Conservation (phyloP, 2,888 invertebrate species). For the Cataglyphis rosenhaueri region DNA sequence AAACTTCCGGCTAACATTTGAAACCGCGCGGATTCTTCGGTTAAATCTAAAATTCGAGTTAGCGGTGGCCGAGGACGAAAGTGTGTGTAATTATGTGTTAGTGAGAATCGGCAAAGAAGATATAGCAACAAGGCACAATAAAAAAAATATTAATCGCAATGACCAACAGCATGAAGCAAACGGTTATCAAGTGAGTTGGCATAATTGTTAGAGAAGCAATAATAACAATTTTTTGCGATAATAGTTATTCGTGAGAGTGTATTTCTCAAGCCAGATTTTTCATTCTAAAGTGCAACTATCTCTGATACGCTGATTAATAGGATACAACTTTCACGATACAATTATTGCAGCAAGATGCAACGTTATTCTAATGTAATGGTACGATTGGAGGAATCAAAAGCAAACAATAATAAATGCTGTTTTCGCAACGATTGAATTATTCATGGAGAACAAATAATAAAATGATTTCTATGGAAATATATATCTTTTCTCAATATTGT, state of each 20-base stretch:
- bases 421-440: neutral
- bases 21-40: neutral
- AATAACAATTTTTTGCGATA: neutral
- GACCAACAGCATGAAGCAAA: conserved; percentile 87
- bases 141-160: conserved; percentile 73
- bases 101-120: conserved; percentile 58
- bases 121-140: neutral
- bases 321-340: neutral
- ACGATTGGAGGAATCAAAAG: neutral
- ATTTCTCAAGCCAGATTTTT: neutral
- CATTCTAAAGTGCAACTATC: neutral
- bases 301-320: neutral
- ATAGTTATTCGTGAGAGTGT: neutral
- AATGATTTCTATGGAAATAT: neutral
- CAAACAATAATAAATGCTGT: neutral
- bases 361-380: neutral
- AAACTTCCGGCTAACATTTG: neutral
- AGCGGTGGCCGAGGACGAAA: conserved; percentile 14
- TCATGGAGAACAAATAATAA: neutral
- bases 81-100: conserved; percentile 73
- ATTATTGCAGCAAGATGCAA: neutral
- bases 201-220: conserved; percentile 27
- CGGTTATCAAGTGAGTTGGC: conserved; percentile 87
- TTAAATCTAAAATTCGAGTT: conserved; percentile 7
- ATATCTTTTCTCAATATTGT: neutral